These are phyloP conservation scores for Netelia virgata DNA, from an alignment of 2,888 invertebrate species.

Conservation along the genomic window DNA sequence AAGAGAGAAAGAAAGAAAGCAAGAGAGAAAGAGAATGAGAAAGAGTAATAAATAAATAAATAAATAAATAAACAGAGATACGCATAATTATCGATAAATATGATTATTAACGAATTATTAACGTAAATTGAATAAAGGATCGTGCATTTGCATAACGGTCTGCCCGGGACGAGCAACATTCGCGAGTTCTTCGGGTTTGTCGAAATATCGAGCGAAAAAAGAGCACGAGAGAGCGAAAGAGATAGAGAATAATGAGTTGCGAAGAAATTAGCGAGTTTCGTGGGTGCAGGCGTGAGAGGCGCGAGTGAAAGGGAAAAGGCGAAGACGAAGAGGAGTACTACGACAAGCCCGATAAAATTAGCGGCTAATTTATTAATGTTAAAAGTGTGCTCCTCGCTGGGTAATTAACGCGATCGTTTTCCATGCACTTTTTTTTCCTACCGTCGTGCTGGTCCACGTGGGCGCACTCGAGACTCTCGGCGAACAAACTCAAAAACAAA, in stretches of 20 bases:
- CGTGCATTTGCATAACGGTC: slow-evolving; percentile 50
- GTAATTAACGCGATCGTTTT: slow-evolving; percentile 52
- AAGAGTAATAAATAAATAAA: slow-evolving; percentile 3
- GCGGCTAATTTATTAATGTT: slow-evolving; percentile 70
- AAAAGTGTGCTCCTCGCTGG: slow-evolving; percentile 68
- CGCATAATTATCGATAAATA: slow-evolving; percentile 70
- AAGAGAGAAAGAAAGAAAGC: background rate
- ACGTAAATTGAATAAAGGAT: slow-evolving; percentile 59
- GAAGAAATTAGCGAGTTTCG: slow-evolving; percentile 44
- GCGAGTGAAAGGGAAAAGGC: background rate
- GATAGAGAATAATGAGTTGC: slow-evolving; percentile 39
- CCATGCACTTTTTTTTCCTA: slow-evolving; percentile 37
- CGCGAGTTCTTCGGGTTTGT: slow-evolving; percentile 8
- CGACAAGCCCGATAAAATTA: slow-evolving; percentile 66
- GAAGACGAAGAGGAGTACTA: slow-evolving; percentile 18
- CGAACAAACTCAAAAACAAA: slow-evolving; percentile 15
- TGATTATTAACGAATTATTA: slow-evolving; percentile 72
- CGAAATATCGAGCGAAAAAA: slow-evolving; percentile 22
- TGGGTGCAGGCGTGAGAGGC: slow-evolving; percentile 18
- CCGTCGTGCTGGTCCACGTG: slow-evolving; percentile 14
- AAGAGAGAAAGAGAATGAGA: background rate
- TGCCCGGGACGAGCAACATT: slow-evolving; percentile 2
- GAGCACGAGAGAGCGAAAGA: slow-evolving; percentile 6
- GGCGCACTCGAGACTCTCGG: slow-evolving; percentile 24
- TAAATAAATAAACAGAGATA: slow-evolving; percentile 64